Base-by-base conservation (phyloP, 2,113 vertebrate species). In the Solea solea region DNA sequence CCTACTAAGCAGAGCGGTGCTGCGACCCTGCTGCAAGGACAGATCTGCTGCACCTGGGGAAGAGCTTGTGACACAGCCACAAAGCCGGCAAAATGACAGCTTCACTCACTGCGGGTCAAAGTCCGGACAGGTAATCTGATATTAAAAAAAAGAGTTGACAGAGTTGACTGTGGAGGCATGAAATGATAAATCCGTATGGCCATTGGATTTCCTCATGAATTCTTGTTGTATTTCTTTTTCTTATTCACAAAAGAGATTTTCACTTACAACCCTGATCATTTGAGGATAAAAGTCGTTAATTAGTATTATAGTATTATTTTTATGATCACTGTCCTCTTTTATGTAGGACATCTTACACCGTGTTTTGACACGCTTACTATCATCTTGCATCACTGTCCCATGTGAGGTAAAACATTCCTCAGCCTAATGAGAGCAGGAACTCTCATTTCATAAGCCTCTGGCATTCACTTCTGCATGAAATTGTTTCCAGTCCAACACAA, bases 1-100 rank as follows among this genome's bases (percentile, higher is more conserved):
- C 74, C 78, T 63, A 72, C 58, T 69, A 75, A 85, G 59, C 82
- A 61, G 16, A 65, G 72, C 48, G 0, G 39, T 13, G 56, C 41
- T 49, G 1, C 63, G 76, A 85, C 79, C 79, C 75, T 14, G 28
- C 42, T 46, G 48, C 67, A 81, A 81, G 80, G 80, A 83, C 73
- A 25, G 5, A 48, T 21, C 8, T 0, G 7, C 61, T 54, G 39
- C 64, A 70, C 74, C 55, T 16, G 51, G 56, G 69, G 64, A 62
- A 14, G 14, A 25, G 21, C 56, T 27, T 44, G 45, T 44, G 53
- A 60, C 58, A 55, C 34, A 15, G 44, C 8, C 3, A 3, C 4
- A 0, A 25, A 54, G 54, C 71, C 69, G 72, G 59, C 69, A 25
- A 46, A 48, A 3, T 21, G 68, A 66, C 68, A 76, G 46, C 50